A percentile compares a stretch with the other conserved stretches of the same genome.
These are phyloP conservation scores for Enteromius argenteus DNA, from an alignment of 2,797 vertebrate genomes.

Conservation along the genomic window DNA sequence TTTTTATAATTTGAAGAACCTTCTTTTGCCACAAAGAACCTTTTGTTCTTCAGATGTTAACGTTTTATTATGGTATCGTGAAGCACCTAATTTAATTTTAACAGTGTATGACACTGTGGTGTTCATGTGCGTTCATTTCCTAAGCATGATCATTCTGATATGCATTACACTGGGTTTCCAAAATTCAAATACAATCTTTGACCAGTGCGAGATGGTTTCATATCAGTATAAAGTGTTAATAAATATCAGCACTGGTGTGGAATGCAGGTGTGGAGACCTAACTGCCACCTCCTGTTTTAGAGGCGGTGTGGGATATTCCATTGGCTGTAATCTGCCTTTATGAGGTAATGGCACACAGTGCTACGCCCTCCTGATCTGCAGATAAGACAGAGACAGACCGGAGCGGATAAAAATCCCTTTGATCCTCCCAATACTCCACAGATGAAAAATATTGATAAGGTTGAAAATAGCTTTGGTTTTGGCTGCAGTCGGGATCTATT, in stretches of 20 bases:
- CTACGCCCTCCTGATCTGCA: conserved; percentile 33
- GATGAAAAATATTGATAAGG: conserved; percentile 34
- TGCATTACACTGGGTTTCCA: not conserved
- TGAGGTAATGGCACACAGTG: conserved; percentile 48
- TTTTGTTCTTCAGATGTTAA: no score
- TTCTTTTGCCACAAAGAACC: no score
- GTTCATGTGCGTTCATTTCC: not conserved
- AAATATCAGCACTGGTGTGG: not conserved
- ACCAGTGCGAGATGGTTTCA: not conserved
- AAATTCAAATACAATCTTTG: not conserved
- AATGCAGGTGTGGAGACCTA: not conserved
- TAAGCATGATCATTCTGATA: not conserved
- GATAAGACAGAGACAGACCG: conserved; percentile 41
- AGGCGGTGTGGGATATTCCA: conserved; percentile 18
- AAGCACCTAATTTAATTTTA: no score
- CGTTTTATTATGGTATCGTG: no score
- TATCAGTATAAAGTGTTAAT: not conserved
- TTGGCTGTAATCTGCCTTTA: conserved; percentile 34
- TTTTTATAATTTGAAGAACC: no score
- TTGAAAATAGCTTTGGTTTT: conserved; percentile 28
- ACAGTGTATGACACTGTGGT: not conserved
- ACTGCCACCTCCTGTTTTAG: not conserved
- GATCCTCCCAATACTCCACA: conserved; percentile 44
- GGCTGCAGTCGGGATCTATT: not conserved
- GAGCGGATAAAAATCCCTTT: conserved; percentile 40